These are phyloP conservation scores for Drosophila pseudotalamancana DNA, from an alignment of 2,888 invertebrate species.

Conservation along the genomic window DNA sequence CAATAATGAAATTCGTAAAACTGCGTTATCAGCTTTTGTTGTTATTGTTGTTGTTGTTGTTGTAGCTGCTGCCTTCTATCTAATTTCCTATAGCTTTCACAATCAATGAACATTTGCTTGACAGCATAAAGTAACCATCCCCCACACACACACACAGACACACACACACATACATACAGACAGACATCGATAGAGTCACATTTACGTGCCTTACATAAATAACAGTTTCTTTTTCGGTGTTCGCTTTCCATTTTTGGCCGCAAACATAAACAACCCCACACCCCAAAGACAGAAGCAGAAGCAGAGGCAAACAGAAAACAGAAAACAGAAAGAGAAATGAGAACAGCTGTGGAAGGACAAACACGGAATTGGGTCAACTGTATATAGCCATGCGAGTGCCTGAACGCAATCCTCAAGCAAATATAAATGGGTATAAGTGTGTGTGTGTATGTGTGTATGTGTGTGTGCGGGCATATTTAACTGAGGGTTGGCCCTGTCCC, in stretches of 20 bases:
- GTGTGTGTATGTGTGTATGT: background rate
- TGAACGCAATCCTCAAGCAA: conserved; percentile 10
- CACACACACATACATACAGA: conserved; percentile 4
- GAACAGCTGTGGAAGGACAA: conserved; percentile 80
- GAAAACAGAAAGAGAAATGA: conserved; percentile 69
- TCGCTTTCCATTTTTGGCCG: conserved; percentile 49
- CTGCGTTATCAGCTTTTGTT: conserved; percentile 53
- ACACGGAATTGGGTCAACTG: conserved; percentile 75
- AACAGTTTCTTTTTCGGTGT: conserved; percentile 57
- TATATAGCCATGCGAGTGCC: conserved; percentile 53
- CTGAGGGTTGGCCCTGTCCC: conserved; percentile 56
- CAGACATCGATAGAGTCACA: conserved; percentile 11
- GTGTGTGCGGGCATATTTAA: conserved; percentile 20
- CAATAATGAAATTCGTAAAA: conserved; percentile 33
- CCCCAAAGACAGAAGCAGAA: conserved; percentile 28
- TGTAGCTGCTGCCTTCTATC: conserved; percentile 39
- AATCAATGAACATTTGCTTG: conserved; percentile 68
- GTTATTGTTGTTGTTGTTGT: too few relatives aligned
- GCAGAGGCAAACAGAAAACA: conserved; percentile 60
- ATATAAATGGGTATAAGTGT: background rate
- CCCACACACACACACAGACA: conserved; percentile 13
- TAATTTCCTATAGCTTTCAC: conserved; percentile 56
- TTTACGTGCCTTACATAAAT: conserved; percentile 73
- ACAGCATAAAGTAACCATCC: conserved; percentile 36
- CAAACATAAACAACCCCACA: conserved; percentile 76